Evolutionary conservation across 2,113 vertebrate species (phyloP).

Genomic region (Tachysurus fulvidraco): DNA sequence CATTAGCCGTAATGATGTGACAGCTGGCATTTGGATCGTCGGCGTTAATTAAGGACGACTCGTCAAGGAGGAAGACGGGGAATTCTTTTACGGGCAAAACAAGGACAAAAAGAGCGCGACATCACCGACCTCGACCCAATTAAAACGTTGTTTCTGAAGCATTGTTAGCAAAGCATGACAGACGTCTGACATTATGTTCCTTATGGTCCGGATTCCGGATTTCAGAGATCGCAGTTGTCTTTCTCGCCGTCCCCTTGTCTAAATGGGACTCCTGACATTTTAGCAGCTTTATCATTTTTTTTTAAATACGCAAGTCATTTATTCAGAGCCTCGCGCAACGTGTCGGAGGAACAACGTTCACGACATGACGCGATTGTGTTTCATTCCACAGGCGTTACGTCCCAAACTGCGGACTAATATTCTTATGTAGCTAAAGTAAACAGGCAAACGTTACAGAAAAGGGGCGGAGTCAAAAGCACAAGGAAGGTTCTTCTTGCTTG

Average conservation of each 20-base stretch:
- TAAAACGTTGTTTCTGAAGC: slow-evolving; percentile 62
- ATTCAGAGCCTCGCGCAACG: background rate
- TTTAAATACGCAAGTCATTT: background rate
- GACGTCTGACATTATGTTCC: slow-evolving; percentile 38
- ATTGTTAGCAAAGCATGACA: slow-evolving; percentile 38
- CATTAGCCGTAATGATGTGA: slow-evolving; percentile 63
- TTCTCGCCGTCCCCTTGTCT: background rate
- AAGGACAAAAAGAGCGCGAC: slow-evolving; percentile 62
- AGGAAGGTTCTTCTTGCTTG: background rate
- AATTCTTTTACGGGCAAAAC: slow-evolving; percentile 58
- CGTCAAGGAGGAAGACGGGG: slow-evolving; percentile 34
- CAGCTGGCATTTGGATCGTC: slow-evolving; percentile 68
- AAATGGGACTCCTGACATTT: slow-evolving; percentile 1
- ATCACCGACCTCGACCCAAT: slow-evolving; percentile 66
- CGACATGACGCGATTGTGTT: background rate
- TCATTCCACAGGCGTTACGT: background rate
- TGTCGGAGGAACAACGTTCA: background rate
- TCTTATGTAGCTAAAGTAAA: background rate
- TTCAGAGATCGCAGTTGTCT: slow-evolving; percentile 38
- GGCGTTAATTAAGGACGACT: slow-evolving; percentile 67
- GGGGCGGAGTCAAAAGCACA: background rate
- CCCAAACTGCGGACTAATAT: background rate
- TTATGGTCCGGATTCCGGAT: slow-evolving; percentile 14
- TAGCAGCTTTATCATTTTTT: background rate
- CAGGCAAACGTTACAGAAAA: background rate